Evolutionary conservation across 1,140 invertebrate species (phyloP), one percentile per base, ranked within the genome.

Genomic region (Gerris buenoi): DNA sequence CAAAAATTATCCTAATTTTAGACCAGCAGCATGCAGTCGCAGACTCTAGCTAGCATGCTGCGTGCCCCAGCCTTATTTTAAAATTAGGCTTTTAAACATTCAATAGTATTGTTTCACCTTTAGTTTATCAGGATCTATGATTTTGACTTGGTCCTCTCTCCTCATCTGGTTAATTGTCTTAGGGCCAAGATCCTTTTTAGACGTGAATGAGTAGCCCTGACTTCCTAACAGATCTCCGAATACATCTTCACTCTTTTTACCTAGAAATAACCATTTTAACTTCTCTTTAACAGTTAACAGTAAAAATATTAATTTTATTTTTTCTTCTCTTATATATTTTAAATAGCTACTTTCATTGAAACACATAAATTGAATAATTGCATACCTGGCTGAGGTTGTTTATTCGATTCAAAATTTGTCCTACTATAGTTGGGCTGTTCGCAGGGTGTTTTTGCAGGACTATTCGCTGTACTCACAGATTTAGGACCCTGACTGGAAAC

Each of bases 141-240:
- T 88, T 71, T 85, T 89, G 0, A 85, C 87, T 69, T 93, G 78
- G 72, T 94, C 89, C 67, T 89, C 88, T 75, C 93, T 94, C 22
- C 91, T 82, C 91, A 97, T 93, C 71, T 90, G 89, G 74, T 93
- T 95, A 68, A 97, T 93, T 0, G 93, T 95, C 70, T 87, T 87
- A 0, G 92, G 91, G 18, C 87, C 88, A 59, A 84, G 77, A 65
- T 89, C 85, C 66, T 87, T 88, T 71, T 88, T 89, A 1, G 82
- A 79, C 1, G 78, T 73, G 77, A 92, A 91, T 65, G 86, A 86
- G 72, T 94, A 95, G 0, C 89, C 89, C 74, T 94, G 91, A 70
- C 87, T 88, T 1, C 92, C 93, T 0, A 97, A 79, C 14, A 97
- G 78, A 77, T 97, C 93, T 18, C 88, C 91, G 78, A 97, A 97